These are phyloP conservation scores for Trinectes maculatus DNA, from an alignment of 2,113 vertebrate species.

Conservation along the genomic window DNA sequence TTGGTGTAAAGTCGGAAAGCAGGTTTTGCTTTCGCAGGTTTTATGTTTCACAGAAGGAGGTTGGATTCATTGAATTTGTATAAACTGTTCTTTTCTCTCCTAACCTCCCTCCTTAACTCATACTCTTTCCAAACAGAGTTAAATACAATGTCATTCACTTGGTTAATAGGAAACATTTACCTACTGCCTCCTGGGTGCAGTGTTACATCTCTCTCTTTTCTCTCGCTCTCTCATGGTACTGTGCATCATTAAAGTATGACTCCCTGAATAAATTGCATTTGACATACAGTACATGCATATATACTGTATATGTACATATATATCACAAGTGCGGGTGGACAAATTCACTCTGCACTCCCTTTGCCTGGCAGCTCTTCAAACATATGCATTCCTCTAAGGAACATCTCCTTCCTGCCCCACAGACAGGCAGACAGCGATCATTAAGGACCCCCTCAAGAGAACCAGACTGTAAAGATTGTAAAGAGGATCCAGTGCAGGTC, in stretches of 20 bases:
- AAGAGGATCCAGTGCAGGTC: constrained; percentile 35
- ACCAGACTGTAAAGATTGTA: constrained; percentile 30
- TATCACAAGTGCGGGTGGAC: constrained; percentile 4
- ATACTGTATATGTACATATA: not conserved
- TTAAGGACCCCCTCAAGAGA: constrained; percentile 68
- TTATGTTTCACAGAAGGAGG: too few relatives aligned
- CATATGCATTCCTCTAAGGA: constrained; percentile 35
- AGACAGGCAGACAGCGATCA: constrained; percentile 44
- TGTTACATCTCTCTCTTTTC: constrained; percentile 11
- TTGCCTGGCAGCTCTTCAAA: constrained; percentile 61
- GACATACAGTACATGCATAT: constrained; percentile 4
- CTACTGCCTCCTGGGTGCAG: constrained; percentile 12
- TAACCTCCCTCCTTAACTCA: too few relatives aligned
- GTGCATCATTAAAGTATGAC: constrained; percentile 25
- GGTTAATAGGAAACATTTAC: constrained; percentile 30
- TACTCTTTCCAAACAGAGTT: constrained; percentile 4
- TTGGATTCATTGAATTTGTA: too few relatives aligned
- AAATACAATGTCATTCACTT: constrained; percentile 37
- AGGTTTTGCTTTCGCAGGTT: too few relatives aligned
- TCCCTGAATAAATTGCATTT: constrained; percentile 40
- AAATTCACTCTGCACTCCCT: constrained; percentile 20
- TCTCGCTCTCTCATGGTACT: constrained; percentile 9
- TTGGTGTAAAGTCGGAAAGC: too few relatives aligned
- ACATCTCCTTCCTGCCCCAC: constrained; percentile 26
- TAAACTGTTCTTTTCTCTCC: too few relatives aligned